These are phyloP conservation scores for Pseudomyrmex sp. DNA, from an alignment of 1,140 invertebrate species.

Conservation along the genomic window DNA sequence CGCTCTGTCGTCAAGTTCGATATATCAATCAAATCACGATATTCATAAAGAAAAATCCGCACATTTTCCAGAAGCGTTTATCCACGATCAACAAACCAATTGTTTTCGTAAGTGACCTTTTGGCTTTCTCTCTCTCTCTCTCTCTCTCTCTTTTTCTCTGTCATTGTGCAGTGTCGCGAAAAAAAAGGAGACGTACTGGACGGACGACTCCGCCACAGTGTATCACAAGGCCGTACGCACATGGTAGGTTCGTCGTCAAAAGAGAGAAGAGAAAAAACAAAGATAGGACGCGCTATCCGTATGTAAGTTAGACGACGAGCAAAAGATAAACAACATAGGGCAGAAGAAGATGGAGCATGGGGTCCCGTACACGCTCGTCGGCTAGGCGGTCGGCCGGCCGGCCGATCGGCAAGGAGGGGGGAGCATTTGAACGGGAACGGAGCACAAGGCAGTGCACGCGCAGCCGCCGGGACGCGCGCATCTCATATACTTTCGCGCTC, in stretches of 20 bases:
- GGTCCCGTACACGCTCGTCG: slow-evolving; percentile 67
- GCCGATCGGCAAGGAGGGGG: slow-evolving; percentile 31
- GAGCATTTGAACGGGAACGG: slow-evolving; percentile 53
- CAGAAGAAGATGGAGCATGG: slow-evolving; percentile 57
- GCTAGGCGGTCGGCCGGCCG: slow-evolving; percentile 32
- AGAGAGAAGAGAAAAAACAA: slow-evolving; percentile 18
- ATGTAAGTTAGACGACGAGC: neutral
- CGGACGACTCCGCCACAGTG: neutral
- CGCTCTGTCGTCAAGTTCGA: too few relatives aligned
- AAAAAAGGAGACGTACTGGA: neutral
- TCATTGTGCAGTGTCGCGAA: neutral
- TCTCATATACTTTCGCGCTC: slow-evolving; percentile 68
- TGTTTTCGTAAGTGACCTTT: too few relatives aligned
- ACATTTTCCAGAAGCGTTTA: too few relatives aligned
- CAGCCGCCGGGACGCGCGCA: slow-evolving; percentile 82
- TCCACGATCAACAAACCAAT: too few relatives aligned
- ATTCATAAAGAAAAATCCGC: too few relatives aligned
- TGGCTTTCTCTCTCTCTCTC: too few relatives aligned
- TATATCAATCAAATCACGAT: too few relatives aligned
- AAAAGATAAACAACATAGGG: slow-evolving; percentile 17
- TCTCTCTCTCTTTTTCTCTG: too few relatives aligned
- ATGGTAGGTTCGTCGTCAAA: slow-evolving; percentile 21
- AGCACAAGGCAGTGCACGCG: slow-evolving; percentile 79
- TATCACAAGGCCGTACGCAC: slow-evolving; percentile 14
- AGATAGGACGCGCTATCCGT: slow-evolving; percentile 13